Base-by-base conservation (phyloP, 1,140 invertebrate genomes). In the Bombus difficillimus region DNA sequence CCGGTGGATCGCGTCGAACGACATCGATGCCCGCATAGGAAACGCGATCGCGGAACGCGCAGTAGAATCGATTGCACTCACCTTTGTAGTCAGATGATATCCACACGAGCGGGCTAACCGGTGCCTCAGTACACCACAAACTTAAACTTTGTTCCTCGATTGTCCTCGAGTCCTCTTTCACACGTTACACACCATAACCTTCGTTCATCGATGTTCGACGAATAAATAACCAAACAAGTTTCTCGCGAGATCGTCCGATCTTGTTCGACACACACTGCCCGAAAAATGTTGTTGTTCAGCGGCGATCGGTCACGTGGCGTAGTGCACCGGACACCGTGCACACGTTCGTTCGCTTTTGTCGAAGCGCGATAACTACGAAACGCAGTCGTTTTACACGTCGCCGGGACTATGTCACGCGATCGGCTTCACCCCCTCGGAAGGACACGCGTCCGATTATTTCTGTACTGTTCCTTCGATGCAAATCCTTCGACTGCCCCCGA, bases 161-260 rank as follows among this genome's bases (percentile, higher is more conserved):
- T 37, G 73, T 77, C 53, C 59, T 53, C 18, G 18, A 86, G 68
- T 89, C 47, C 34, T 57, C 59, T 53, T 64, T 86, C 69, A 83
- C 84, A 80, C 53, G 77, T 89, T 69, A 64, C 78, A 89, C 89
- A 86, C 76, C 73, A 71, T 64, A 73, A 75, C 78, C 34, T 28
- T 32, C 1, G 32, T 62, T 22, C 18, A 18, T 39, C 22, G 53
- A 28, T 18, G 18, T 22, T 53, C 18, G 47, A 22, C 18, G 15
- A 53, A 5, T 6, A 53, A 53, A 53, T n/a, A n/a, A 0, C 5
- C 22, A 34, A 57, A 8, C 39, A 15, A 25, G 41, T 39, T 18
- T 8, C 3, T 41, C 71, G n/a, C 39, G 25, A 62, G 37, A 78
- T 34, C 37, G n/a, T 85, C 5, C 28, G 59, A 71, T 47, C 53